Conservation (phyloP, 2,797 vertebrate species). For the Alca torda region DNA sequence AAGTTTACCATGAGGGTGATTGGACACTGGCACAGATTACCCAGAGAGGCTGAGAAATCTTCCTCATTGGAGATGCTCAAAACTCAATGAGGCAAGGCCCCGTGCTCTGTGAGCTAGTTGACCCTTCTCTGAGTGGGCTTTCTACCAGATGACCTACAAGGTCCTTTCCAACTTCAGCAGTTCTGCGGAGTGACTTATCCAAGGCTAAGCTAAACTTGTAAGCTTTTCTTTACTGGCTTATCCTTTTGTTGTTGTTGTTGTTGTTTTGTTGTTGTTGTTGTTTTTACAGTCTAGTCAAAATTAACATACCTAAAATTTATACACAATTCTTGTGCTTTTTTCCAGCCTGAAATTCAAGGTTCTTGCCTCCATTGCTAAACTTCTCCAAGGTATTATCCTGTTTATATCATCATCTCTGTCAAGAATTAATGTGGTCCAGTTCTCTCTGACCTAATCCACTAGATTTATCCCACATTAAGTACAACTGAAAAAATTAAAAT, state of each 20-base stretch:
- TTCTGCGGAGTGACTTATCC: neutral
- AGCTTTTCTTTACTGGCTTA: neutral
- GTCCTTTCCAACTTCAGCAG: neutral
- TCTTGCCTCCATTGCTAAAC: neutral
- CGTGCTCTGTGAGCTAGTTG: neutral
- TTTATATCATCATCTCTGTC: neutral
- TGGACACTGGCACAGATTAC: neutral
- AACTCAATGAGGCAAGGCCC: neutral
- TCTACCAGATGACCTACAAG: neutral
- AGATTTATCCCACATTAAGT: neutral
- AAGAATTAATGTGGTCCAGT: neutral
- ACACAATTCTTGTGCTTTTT: neutral
- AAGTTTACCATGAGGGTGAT: neutral
- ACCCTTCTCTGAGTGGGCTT: neutral
- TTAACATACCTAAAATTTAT: neutral
- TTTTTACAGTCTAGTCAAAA: neutral
- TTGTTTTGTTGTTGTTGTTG: neutral
- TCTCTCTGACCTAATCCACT: slow-evolving; percentile 1
- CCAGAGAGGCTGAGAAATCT: neutral
- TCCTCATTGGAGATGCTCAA: neutral
- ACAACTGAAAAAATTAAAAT: neutral
- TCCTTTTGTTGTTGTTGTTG: neutral
- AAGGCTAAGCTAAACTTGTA: neutral
- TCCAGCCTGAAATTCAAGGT: neutral
- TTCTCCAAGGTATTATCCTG: neutral